Conservation (phyloP, 2,113 vertebrate species). For the Hemiprocne comata region DNA sequence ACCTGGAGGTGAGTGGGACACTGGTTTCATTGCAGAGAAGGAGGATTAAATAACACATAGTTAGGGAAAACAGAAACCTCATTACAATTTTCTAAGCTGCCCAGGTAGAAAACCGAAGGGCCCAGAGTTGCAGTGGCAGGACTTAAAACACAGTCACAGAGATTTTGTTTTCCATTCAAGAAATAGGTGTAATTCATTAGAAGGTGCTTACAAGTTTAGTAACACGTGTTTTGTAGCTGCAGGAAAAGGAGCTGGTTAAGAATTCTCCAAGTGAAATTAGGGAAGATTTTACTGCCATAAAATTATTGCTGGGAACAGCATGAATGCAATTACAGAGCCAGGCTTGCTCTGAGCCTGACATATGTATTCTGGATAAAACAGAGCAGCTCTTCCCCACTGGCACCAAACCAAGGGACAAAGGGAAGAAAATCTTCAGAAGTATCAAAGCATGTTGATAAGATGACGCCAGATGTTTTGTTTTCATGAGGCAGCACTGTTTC, state of each 20-base stretch:
- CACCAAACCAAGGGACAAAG: background rate
- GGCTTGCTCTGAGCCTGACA: background rate
- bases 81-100: background rate
- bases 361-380: background rate
- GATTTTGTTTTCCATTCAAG: background rate
- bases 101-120: background rate
- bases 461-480: background rate
- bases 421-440: background rate
- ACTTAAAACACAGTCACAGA: background rate
- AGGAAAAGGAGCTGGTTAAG: background rate
- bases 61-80: background rate
- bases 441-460: background rate
- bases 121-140: background rate
- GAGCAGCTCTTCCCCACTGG: background rate
- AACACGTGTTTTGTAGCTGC: background rate
- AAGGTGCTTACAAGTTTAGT: background rate
- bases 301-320: background rate
- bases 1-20: background rate
- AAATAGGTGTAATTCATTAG: background rate
- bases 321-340: background rate
- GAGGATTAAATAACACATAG: background rate
- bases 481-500: background rate
- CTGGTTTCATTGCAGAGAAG: background rate
- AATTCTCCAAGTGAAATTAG: background rate
- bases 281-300: background rate